Evolutionary conservation across 23 tunicate species (phyloP).

Genomic region (Oikopleura vanhoeffeni): DNA sequence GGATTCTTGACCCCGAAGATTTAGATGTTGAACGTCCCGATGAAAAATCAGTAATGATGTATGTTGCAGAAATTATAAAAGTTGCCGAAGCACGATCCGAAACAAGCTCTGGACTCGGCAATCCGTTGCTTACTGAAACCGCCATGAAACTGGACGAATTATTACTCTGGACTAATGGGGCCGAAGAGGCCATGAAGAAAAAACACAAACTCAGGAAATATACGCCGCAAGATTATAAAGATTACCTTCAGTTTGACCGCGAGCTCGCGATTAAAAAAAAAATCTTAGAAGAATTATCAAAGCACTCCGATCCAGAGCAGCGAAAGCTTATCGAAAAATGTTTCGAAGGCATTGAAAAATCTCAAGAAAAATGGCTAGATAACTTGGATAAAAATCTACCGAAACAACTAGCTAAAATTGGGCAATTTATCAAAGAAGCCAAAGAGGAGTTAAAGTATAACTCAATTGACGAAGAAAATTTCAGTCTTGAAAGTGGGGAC

Average conservation of each 20-base stretch:
- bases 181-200: conserved; percentile 28
- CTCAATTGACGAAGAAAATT: neutral
- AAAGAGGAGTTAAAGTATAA: neutral
- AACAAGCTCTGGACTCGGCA: neutral
- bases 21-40: conserved; percentile 94
- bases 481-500: neutral
- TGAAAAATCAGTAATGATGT: conserved; percentile 97
- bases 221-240: conserved; percentile 48
- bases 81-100: conserved; percentile 8
- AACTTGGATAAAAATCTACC: neutral
- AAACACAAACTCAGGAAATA: conserved; percentile 54
- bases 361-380: neutral
- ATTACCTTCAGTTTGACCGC: conserved; percentile 18
- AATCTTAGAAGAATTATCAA: neutral
- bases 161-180: conserved; percentile 58
- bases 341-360: neutral
- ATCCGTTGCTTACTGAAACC: conserved; percentile 21
- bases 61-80: conserved; percentile 87
- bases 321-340: neutral
- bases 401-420: neutral
- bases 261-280: conserved; percentile 28
- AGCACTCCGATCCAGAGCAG: neutral
- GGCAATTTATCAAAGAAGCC: neutral
- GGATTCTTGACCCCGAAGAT: conserved; percentile 24
- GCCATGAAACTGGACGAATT: conserved; percentile 49